Percentiles rank a stretch among this genome's conserved stretches.
Evolutionary conservation across 2,888 invertebrate species (phyloP).

Genomic region (Andrena praecox): DNA sequence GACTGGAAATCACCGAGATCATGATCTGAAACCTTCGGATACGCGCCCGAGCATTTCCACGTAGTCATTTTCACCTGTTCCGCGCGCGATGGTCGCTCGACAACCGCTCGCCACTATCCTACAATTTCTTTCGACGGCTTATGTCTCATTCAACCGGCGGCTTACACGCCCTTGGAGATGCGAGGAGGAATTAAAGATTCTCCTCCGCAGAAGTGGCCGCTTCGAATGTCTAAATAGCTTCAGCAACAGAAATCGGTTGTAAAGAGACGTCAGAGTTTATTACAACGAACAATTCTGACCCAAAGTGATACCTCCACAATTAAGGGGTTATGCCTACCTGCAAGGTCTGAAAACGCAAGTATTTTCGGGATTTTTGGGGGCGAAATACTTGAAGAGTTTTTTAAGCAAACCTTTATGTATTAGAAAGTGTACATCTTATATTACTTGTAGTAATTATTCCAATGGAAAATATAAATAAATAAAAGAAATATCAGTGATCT

Average conservation of each 20-base stretch:
- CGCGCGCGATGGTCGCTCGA: not conserved
- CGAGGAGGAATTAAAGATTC: not conserved
- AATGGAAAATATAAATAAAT: too few relatives aligned
- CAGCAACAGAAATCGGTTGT: too few relatives aligned
- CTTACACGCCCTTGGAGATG: not conserved
- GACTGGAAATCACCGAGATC: slow-evolving; percentile 28
- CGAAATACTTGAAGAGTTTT: too few relatives aligned
- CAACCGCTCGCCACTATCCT: not conserved
- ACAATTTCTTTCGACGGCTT: not conserved
- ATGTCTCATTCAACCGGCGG: not conserved
- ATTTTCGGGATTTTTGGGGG: too few relatives aligned
- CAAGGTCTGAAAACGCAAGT: too few relatives aligned
- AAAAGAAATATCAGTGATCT: too few relatives aligned
- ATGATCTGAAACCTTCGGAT: slow-evolving; percentile 38
- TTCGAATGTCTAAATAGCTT: too few relatives aligned
- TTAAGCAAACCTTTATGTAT: too few relatives aligned
- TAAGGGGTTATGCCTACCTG: too few relatives aligned
- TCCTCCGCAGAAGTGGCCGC: not conserved
- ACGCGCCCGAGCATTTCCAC: slow-evolving; percentile 13
- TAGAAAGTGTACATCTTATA: too few relatives aligned
- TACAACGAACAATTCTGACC: not conserved
- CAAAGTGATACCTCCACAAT: not conserved
- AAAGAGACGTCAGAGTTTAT: not conserved
- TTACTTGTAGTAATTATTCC: too few relatives aligned
- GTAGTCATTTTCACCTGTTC: slow-evolving; percentile 23